Evolutionary conservation across 2,888 invertebrate species (phyloP).

Genomic region (Synergus itoensis): DNA sequence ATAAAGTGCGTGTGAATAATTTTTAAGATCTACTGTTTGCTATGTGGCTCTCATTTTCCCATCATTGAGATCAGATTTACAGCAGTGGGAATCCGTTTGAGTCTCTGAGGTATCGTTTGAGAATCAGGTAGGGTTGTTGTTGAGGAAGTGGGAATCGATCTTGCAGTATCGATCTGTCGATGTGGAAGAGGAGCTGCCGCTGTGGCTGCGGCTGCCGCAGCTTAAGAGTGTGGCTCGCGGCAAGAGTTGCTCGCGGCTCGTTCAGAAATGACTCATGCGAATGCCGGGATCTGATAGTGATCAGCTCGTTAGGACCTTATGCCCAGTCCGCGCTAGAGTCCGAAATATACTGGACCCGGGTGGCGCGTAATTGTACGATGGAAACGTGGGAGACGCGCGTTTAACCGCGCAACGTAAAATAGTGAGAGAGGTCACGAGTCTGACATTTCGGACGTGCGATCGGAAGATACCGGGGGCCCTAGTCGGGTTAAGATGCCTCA

Average conservation of each 20-base stretch:
- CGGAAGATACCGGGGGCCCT: slow-evolving; percentile 64
- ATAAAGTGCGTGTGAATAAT: too few species aligned
- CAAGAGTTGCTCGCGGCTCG: slow-evolving; percentile 40
- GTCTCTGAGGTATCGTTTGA: background rate
- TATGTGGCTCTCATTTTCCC: background rate
- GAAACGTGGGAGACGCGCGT: slow-evolving; percentile 60
- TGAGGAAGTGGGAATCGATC: slow-evolving; percentile 14
- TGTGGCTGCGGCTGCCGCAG: background rate
- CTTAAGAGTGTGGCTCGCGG: slow-evolving; percentile 14
- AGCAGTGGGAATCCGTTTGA: background rate
- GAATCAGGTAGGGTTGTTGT: background rate
- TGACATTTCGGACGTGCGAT: slow-evolving; percentile 73
- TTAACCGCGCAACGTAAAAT: slow-evolving; percentile 54
- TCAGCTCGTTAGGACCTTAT: slow-evolving; percentile 75
- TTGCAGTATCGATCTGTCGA: slow-evolving; percentile 7
- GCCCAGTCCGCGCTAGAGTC: slow-evolving; percentile 52
- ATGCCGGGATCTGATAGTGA: slow-evolving; percentile 68
- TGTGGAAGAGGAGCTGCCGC: slow-evolving; percentile 2
- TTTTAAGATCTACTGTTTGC: too few species aligned
- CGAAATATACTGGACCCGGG: slow-evolving; percentile 61
- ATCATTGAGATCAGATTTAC: slow-evolving; percentile 38
- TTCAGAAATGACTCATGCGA: slow-evolving; percentile 70
- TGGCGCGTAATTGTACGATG: slow-evolving; percentile 60
- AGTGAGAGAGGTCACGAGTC: slow-evolving; percentile 67
- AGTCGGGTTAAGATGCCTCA: slow-evolving; percentile 50